These are phyloP conservation scores for Prunella fulvescens DNA, from an alignment of 2,113 vertebrate species.

Conservation along the genomic window DNA sequence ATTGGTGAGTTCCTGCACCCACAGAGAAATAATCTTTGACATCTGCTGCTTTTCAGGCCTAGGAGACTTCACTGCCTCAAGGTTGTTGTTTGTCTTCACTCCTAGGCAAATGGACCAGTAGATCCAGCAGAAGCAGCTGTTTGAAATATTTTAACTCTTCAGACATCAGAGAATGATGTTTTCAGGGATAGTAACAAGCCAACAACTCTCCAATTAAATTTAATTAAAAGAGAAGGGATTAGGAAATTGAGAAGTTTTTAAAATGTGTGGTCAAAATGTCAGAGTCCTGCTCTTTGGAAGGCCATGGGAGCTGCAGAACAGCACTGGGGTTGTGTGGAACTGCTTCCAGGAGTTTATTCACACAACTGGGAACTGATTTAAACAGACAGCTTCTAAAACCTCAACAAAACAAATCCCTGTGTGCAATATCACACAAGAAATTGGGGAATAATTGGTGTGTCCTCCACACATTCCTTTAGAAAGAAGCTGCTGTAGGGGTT, in stretches of 20 bases:
- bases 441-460: not conserved
- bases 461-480: not conserved
- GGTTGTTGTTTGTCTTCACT: not conserved
- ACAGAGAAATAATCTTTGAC: not conserved
- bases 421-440: not conserved
- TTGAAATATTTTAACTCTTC: not conserved
- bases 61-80: not conserved
- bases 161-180: not conserved
- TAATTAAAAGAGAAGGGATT: not conserved
- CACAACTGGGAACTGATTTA: not conserved
- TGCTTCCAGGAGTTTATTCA: not conserved
- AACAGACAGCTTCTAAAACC: not conserved
- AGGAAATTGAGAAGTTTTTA: not conserved
- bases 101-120: not conserved
- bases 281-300: not conserved
- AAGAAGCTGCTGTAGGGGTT: not conserved
- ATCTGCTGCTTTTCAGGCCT: not conserved
- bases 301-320: not conserved
- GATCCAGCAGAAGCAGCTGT: not conserved
- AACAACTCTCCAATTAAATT: not conserved
- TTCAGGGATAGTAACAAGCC: not conserved
- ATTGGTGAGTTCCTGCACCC: conserved; percentile 81
- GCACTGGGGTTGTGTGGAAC: not conserved
- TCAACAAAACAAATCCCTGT: not conserved
- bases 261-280: not conserved